These are phyloP conservation scores for Zosterops lateralis DNA, from an alignment of 2,113 vertebrate genomes.

Conservation along the genomic window DNA sequence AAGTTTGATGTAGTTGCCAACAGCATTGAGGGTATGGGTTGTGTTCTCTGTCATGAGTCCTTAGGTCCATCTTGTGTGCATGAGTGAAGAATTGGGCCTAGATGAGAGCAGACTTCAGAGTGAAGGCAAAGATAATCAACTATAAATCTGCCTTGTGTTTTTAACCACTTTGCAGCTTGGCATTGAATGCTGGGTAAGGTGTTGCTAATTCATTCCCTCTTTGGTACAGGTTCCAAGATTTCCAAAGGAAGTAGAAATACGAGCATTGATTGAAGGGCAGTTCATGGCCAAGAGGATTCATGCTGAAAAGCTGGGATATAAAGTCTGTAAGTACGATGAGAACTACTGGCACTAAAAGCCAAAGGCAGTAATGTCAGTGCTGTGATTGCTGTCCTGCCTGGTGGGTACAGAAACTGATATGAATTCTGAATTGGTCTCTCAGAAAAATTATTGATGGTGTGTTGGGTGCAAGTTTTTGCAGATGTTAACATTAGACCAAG, in stretches of 20 bases:
- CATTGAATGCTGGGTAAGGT: background rate
- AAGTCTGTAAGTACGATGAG: slow-evolving; percentile 80
- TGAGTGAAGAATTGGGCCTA: background rate
- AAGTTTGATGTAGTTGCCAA: background rate
- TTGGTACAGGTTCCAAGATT: slow-evolving; percentile 77
- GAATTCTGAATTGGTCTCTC: background rate
- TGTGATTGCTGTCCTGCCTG: background rate
- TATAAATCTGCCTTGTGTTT: background rate
- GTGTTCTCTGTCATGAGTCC: background rate
- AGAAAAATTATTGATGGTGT: background rate
- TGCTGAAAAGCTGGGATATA: slow-evolving; percentile 90
- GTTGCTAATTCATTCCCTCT: background rate
- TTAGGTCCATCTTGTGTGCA: background rate
- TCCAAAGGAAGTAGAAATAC: slow-evolving; percentile 80
- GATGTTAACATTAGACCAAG: background rate
- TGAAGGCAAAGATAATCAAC: background rate
- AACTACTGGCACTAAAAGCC: background rate
- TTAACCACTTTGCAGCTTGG: background rate
- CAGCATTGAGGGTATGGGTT: background rate
- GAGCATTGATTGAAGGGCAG: slow-evolving; percentile 92
- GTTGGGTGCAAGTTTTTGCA: background rate
- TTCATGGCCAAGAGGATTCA: slow-evolving; percentile 93
- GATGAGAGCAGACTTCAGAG: background rate
- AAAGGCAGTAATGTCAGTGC: background rate
- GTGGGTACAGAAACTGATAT: background rate